phyloP scores from a whole-genome alignment of 2,888 invertebrate species.

The Drosophila seclusa region DNA sequence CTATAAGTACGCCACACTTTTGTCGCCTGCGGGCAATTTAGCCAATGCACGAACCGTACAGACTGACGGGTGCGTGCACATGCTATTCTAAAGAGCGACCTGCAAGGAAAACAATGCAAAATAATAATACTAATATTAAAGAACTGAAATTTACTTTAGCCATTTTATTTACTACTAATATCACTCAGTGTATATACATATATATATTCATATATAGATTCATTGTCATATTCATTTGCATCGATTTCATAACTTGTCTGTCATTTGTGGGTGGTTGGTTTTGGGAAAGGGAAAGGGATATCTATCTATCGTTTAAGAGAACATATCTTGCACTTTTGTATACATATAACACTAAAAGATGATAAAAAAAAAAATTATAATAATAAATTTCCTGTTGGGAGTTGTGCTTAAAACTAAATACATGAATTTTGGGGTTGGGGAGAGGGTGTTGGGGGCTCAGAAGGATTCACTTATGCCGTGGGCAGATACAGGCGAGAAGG shows the following conservation, averaged over 20 bases:
- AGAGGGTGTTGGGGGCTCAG: background rate
- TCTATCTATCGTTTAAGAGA: slow-evolving; percentile 16
- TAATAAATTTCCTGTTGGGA: slow-evolving; percentile 58
- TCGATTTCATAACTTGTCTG: slow-evolving; percentile 34
- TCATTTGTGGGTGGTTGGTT: slow-evolving; percentile 35
- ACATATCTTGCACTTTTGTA: slow-evolving; percentile 35
- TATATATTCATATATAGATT: slow-evolving; percentile 61
- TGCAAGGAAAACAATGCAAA: background rate
- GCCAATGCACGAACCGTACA: background rate
- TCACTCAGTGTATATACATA: slow-evolving; percentile 81
- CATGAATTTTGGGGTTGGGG: slow-evolving; percentile 51
- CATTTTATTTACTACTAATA: slow-evolving; percentile 80
- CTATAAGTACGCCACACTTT: background rate
- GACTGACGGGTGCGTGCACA: background rate
- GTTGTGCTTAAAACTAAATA: slow-evolving; percentile 72
- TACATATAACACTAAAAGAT: slow-evolving; percentile 71
- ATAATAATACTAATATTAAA: background rate
- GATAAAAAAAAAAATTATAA: slow-evolving; percentile 64
- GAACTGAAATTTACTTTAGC: slow-evolving; percentile 60
- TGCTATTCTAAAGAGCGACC: background rate
- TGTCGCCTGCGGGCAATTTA: background rate
- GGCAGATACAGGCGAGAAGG: slow-evolving; percentile 77
- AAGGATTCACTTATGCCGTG: slow-evolving; percentile 62
- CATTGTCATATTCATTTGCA: slow-evolving; percentile 50
- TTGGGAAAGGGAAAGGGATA: slow-evolving; percentile 4